Base-by-base conservation (phyloP, 2,797 vertebrate genomes). In the Pantherophis vulpinus region DNA sequence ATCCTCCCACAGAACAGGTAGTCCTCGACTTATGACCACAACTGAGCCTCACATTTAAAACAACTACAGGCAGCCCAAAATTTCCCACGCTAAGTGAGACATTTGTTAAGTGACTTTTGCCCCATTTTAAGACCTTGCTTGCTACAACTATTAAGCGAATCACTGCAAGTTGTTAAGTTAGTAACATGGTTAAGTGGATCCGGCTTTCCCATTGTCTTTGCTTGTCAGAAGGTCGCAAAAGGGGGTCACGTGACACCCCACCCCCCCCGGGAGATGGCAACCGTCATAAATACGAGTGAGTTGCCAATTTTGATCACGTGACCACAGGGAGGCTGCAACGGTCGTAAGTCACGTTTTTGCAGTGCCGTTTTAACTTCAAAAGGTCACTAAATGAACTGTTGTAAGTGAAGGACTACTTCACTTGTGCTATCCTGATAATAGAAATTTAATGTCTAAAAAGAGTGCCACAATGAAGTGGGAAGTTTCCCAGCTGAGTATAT, bases 271-370 rank as follows among this genome's bases (percentile, higher is more conserved):
- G 10, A 63, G 10, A 29, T 11, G 0, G 27, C 0, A 0, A 63
- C 61, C 61, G 0, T 13, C 4, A n/a, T 70, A 32, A 70, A 14
- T 32, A 70, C 0, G 2, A 1, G 12, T 14, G 12, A 66, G 29
- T 66, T 66, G 27, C 29, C 63, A 6, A n/a, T 70, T 70, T 70
- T 5, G 2, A 32, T 70, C 29, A 70, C 4, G 2, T n/a, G 29
- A n/a, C 12, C 27, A 5, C 0, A 5, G 63, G 29, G 63, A 14
- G 4, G 13, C 29, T n/a, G 0, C 29, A 66, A 16, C 0, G 5
- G 63, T 2, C 13, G 0, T 70, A 70, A 70, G 29, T 16, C 63
- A 2, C 2, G 37, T 32, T 70, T 32, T n/a, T 70, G 6, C 29
- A n/a, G 63, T n/a, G 29, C 29, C 13, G 2, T 66, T 66, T 66